Base-by-base conservation (phyloP, 2,113 vertebrate genomes). In the Pungitius pungitius region DNA sequence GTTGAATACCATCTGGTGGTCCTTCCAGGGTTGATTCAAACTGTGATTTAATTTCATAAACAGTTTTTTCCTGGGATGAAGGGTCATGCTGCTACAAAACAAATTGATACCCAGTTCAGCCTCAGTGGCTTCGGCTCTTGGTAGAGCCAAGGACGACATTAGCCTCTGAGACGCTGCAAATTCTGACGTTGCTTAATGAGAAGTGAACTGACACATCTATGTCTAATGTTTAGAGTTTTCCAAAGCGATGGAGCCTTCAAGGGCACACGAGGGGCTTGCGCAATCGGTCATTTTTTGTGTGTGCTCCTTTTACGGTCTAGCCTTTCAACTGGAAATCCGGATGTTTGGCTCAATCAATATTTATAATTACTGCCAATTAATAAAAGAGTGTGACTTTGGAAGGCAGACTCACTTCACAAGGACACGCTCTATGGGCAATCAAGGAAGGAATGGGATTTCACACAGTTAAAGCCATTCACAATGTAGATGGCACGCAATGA, bases 281-380 rank as follows among this genome's bases (percentile, higher is more conserved):
- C 30, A 64, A 81, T 85, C 71, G 10, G 18, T 64, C 61, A 24
- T 71, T 11, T 64, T 17, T 64, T 88, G 80, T 82, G 73, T 75
- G 51, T 8, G 33, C 33, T 35, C 62, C 78, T 84, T 92, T 93
- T 88, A 89, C 85, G 87, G 88, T 86, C 85, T 86, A 89, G 76
- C 82, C 79, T 90, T 91, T 93, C 85, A 88, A 81, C 68, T 88
- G 82, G 80, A 93, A 93, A 91, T 91, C 87, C 84, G 59, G 54
- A 85, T 86, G 89, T 91, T 91, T 81, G 73, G 52, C 87, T 87
- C 87, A 93, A 94, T 96, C 96, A 93, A 95, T 96, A 93, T 70
- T 85, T 94, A 95, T 95, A 96, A 96, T 96, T 96, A 96, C 93
- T 92, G 93, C 88, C 95, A 95, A 96, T 95, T 94, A 95, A 96